Conservation (phyloP, 92 coral and sea anemone species). For the Montipora capitata region DNA sequence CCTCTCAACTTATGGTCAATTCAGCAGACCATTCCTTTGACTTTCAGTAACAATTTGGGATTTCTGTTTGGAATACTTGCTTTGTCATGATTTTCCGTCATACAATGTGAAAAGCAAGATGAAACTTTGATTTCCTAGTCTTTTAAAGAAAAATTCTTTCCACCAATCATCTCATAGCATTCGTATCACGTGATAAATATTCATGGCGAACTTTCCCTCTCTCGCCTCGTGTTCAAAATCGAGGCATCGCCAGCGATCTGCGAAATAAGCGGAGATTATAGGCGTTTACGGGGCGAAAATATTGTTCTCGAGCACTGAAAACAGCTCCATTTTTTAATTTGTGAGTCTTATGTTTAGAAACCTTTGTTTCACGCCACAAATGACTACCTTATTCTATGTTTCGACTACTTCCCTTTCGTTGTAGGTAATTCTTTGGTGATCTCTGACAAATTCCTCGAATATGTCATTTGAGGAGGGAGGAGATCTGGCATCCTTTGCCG, state of each 20-base stretch:
- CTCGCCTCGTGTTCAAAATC: slow-evolving; percentile 74
- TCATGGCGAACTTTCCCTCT: slow-evolving; percentile 86
- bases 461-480: slow-evolving; percentile 93
- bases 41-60: too few relatives aligned
- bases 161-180: slow-evolving; percentile 75
- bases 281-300: slow-evolving; percentile 9
- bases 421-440: slow-evolving; percentile 25
- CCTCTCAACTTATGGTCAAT: too few relatives aligned
- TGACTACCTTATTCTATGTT: not conserved
- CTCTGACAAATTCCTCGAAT: slow-evolving; percentile 21
- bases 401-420: slow-evolving; percentile 55
- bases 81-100: too few relatives aligned
- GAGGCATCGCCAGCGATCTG: not conserved
- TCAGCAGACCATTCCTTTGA: too few relatives aligned
- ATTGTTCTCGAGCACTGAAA: not conserved
- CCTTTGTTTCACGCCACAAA: not conserved
- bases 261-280: slow-evolving; percentile 11
- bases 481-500: slow-evolving; percentile 90
- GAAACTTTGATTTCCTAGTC: not conserved
- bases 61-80: too few relatives aligned
- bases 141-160: slow-evolving; percentile 3
- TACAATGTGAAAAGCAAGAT: too few relatives aligned
- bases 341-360: not conserved
- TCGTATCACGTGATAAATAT: slow-evolving; percentile 78
- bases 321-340: not conserved